Evolutionary conservation across 2,113 vertebrate genomes (phyloP), one percentile per base, ranked within the genome.

Genomic region (Dicaeum eximium): DNA sequence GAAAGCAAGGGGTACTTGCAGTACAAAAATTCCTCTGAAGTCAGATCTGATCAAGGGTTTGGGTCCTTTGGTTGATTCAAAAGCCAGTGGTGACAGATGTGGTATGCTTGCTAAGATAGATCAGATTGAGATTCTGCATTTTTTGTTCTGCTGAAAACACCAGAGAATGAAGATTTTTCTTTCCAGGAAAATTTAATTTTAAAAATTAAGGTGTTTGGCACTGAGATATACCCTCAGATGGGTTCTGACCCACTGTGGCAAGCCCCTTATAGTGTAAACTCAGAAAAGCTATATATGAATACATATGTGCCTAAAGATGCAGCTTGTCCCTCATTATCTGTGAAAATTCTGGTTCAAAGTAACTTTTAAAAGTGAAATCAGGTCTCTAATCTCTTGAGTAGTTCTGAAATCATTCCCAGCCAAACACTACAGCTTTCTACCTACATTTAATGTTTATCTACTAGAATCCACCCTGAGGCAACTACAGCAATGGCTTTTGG

Each of bases 11-110:
- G 60, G 79, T 65, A 57, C 35, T 50, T 86, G 54, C 66, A 88
- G 58, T 33, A 93, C 92, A 88, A 58, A 38, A 92, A 84, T 88
- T 90, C 75, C 47, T 95, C 69, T 91, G 80, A 96, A 93, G 74
- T 88, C 74, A 95, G 50, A 94, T 96, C 79, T 96, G 90, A 95
- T 96, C 74, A 81, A 94, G 79, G 81, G 57, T 84, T 92, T 92
- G 74, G 40, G 48, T 78, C 80, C 74, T 95, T 95, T 81, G 84
- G 77, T 91, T 96, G 56, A 86, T 96, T 97, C 92, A 96, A 93
- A 94, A 96, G 67, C 42, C 69, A 93, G 91, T 3, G 58, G 94
- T 92, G 67, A 95, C 13, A 90, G 91, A 93, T 96, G 92, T 92
- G 97, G 95, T 93, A 57, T 84, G 53, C 50, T 88, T 93, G 42